Percentiles rank a stretch among this genome's conserved stretches.
Evolutionary conservation across 92 coral and sea anemone species (phyloP).

Genomic region (Epizoanthus rinbou): DNA sequence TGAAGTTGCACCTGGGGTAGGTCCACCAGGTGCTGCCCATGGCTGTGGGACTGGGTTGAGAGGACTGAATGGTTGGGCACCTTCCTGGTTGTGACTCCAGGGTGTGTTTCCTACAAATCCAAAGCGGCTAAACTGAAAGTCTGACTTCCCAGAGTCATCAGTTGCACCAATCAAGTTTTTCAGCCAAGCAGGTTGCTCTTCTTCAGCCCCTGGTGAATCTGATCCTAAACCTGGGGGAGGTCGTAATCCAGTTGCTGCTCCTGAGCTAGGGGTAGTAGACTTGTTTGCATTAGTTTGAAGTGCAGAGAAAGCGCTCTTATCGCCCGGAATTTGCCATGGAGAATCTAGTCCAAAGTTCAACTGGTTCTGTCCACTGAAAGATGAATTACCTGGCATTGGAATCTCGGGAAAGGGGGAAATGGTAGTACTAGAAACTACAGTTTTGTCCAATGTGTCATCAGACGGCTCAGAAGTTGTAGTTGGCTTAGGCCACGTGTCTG

Average conservation of each 20-base stretch:
- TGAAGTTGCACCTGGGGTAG: slow-evolving; percentile 60
- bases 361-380: slow-evolving; percentile 40
- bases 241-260: slow-evolving; percentile 58
- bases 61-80: slow-evolving; percentile 51
- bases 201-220: slow-evolving; percentile 74
- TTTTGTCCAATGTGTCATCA: slow-evolving; percentile 22
- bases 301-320: slow-evolving; percentile 40
- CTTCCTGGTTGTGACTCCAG: slow-evolving; percentile 80
- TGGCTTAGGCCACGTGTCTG: slow-evolving; percentile 32
- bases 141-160: slow-evolving; percentile 51
- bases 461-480: slow-evolving; percentile 17
- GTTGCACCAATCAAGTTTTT: slow-evolving; percentile 64
- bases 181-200: slow-evolving; percentile 82
- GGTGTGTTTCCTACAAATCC: slow-evolving; percentile 71
- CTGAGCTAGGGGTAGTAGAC: slow-evolving; percentile 29
- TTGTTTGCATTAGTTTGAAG: slow-evolving; percentile 40
- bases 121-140: slow-evolving; percentile 73
- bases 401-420: slow-evolving; percentile 41
- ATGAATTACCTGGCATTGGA: slow-evolving; percentile 50
- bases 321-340: slow-evolving; percentile 71
- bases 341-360: slow-evolving; percentile 15
- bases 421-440: slow-evolving; percentile 31
- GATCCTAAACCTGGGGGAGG: slow-evolving; percentile 97
- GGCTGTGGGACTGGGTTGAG: slow-evolving; percentile 76
- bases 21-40: slow-evolving; percentile 93